Evolutionary conservation across 2,113 vertebrate genomes (phyloP).

Genomic region (Setophaga kirtlandii): DNA sequence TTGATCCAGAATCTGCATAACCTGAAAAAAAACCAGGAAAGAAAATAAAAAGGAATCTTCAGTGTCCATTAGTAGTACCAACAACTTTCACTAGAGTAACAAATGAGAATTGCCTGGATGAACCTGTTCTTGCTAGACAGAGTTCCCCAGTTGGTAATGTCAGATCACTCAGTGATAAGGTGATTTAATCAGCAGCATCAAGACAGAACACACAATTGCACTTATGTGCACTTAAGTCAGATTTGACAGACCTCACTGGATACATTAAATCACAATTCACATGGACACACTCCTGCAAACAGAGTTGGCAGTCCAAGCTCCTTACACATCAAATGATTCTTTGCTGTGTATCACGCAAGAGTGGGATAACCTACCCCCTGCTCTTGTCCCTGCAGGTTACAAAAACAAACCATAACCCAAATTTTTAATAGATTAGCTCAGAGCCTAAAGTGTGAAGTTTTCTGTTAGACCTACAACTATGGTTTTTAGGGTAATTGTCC

Average conservation of each 20-base stretch:
- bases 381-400: neutral
- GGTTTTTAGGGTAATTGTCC: neutral
- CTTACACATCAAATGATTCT: neutral
- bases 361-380: neutral
- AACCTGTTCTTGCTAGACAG: neutral
- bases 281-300: neutral
- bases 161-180: neutral
- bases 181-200: neutral
- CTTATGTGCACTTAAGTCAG: rapidly evolving
- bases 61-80: neutral
- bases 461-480: neutral
- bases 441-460: neutral
- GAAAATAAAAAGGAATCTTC: neutral
- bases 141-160: neutral
- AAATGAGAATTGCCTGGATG: neutral
- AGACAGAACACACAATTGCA: neutral
- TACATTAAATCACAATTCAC: neutral
- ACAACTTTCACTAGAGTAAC: neutral
- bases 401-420: neutral
- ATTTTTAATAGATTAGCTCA: neutral
- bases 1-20: neutral
- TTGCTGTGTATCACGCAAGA: neutral
- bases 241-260: neutral
- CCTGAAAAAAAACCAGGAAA: neutral
- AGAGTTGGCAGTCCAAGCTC: neutral